Base-by-base conservation (phyloP, 2,797 vertebrate species). In the Sitta carolinensis region DNA sequence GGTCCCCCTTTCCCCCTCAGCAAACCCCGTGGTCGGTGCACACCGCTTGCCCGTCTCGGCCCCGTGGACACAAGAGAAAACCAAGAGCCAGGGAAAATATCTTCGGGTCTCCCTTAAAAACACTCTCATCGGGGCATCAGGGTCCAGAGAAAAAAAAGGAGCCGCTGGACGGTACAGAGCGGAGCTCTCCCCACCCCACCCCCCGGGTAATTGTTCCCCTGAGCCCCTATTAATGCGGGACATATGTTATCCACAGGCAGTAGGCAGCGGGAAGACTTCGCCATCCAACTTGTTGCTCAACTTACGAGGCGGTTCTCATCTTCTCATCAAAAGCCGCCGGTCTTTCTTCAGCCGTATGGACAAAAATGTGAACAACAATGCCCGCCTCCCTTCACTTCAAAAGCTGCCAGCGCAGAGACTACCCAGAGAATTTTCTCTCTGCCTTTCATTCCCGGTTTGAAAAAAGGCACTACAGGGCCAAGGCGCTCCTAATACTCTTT, bases 401-500 rank as follows among this genome's bases (percentile, higher is more conserved):
- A 98, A 98, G 98, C 98, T 91, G 97, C 97, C 98, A 98, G 98
- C 97, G 97, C 98, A 97, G 97, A 98, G 98, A 95, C 98, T 98
- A 97, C 97, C 97, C 96, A 97, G 95, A 98, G 98, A 98, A 97
- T 97, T 99, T 96, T 97, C 98, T 98, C 98, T 97, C 95, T 90
- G 92, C 98, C 98, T 99, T 99, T 99, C 98, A 99, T 98, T 98
- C 97, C 82, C 74, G 73, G 97, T 97, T 98, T 97, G 95, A 97
- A 98, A 94, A 89, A 95, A 98, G 98, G 98, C 98, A 98, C 98
- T 98, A 98, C 96, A 98, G 98, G 98, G 98, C 98, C 98, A 96
- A 98, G 98, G 98, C 98, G 97, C 98, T 98, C 98, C 98, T 99
- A 98, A 98, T 98, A 98, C 99, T 98, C 98, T 99, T 99, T 99